These are phyloP conservation scores for Chloropsis cyanopogon DNA, from an alignment of 2,113 vertebrate species.

Conservation along the genomic window DNA sequence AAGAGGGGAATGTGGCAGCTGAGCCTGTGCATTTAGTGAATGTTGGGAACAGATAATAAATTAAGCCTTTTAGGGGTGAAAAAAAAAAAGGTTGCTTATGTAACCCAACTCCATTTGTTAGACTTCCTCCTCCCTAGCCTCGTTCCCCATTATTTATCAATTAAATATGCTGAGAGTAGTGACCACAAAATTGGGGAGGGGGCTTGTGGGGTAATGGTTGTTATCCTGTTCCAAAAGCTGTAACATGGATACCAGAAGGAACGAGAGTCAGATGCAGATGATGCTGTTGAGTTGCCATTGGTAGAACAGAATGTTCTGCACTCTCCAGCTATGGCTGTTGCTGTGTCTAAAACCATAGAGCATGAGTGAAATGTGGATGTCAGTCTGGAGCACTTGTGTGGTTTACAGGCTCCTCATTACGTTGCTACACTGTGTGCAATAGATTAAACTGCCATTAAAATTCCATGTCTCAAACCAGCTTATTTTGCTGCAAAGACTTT, in stretches of 20 bases:
- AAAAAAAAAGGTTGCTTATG: not conserved
- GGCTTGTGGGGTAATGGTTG: not conserved
- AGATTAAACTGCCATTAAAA: conserved; percentile 27
- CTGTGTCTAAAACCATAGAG: conserved; percentile 13
- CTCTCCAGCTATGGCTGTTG: not conserved
- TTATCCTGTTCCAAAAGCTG: not conserved
- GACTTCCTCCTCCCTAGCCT: not conserved
- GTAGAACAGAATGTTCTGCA: conserved; percentile 36
- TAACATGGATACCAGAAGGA: conserved; percentile 30
- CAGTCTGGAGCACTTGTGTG: conserved; percentile 1
- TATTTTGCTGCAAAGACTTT: not conserved
- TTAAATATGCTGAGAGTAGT: not conserved
- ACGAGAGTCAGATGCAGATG: conserved; percentile 44
- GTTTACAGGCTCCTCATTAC: not conserved
- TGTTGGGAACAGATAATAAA: not conserved
- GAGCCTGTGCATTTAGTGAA: not conserved
- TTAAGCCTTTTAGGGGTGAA: not conserved
- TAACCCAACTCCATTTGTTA: not conserved
- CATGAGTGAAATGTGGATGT: conserved; percentile 27
- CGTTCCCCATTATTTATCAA: conserved; percentile 9
- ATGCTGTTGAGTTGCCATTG: conserved; percentile 11
- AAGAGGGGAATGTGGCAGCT: not conserved
- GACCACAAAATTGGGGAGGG: not conserved
- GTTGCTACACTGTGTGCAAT: not conserved
- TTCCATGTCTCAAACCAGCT: not conserved